These are phyloP conservation scores for Zaprionus inermis DNA, from an alignment of 1,140 invertebrate species.

Conservation along the genomic window DNA sequence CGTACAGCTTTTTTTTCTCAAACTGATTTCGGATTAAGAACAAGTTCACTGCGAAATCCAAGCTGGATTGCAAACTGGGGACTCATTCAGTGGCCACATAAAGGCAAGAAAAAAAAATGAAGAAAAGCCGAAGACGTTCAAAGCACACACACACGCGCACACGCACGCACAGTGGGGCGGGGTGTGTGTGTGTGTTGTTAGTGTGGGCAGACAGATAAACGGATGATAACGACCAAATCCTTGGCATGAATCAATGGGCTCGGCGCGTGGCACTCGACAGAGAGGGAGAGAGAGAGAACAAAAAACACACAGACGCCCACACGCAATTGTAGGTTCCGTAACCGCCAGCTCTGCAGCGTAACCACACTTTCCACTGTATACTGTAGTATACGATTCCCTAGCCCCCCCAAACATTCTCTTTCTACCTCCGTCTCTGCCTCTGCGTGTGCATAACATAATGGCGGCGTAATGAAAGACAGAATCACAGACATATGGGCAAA, in stretches of 20 bases:
- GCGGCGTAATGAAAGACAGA: conserved; percentile 62
- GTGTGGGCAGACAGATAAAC: conserved; percentile 43
- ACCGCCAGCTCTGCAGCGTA: not conserved
- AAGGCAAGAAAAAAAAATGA: conserved; percentile 41
- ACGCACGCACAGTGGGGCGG: not conserved
- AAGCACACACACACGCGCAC: conserved; percentile 10
- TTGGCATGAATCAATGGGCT: conserved; percentile 63
- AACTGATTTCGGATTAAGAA: not conserved
- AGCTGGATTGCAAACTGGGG: conserved; percentile 67
- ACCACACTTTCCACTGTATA: not conserved
- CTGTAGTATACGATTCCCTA: too few species aligned
- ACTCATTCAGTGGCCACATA: conserved; percentile 63
- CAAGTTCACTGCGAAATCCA: conserved; percentile 8
- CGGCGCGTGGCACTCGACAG: conserved; percentile 43
- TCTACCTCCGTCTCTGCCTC: not conserved
- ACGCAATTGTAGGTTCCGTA: conserved; percentile 9
- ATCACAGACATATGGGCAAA: conserved; percentile 48
- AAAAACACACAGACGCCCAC: conserved; percentile 26
- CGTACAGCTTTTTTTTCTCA: not conserved
- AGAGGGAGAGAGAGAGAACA: not conserved
- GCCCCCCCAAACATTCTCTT: too few species aligned
- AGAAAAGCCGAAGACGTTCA: conserved; percentile 48
- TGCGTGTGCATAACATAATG: conserved; percentile 45
- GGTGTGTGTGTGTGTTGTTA: not conserved
- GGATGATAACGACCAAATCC: conserved; percentile 50